Base-by-base conservation (phyloP, 2,888 invertebrate species). In the Enchytraeus crypticus region DNA sequence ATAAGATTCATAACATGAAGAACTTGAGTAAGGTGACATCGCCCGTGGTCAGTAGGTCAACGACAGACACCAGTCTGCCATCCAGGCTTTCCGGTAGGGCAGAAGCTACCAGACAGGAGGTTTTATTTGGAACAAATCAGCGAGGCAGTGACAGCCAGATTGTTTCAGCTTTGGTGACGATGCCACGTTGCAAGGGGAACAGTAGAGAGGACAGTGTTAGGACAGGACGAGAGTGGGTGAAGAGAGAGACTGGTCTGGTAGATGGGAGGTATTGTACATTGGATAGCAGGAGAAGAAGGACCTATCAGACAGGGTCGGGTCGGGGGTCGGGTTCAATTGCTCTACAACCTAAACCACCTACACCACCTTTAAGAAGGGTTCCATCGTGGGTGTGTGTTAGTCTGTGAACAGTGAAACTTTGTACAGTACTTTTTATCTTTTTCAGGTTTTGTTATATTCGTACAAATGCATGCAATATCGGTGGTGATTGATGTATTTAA, bases 351-450 rank as follows among this genome's bases (percentile, higher is more conserved):
- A 82, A 85, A 66, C 88, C 92, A 0, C 92, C 92, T 18, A 92
- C 92, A 0, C 92, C 92, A 29, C 92, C 92, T 0, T 79, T 92
- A 59, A 92, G 93, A 77, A 84, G 92, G 74, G 90, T 90, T 77
- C 90, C 90, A 3, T 89, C 89, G 72, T 92, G 92, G 92, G 92
- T 72, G 29, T 51, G 57, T 21, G 5, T 34, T 18, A 11, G 34
- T 34, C 33, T 34, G n/a, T 8, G 27, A 8, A 53, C 53, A 26
- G n/a, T 43, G 14, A 14, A 43, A 49, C 23, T 21, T 18, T 18
- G 51, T 8, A 21, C 51, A 30, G 34, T 57, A 26, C 32, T 27
- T 49, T 29, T 57, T 53, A n/a, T 64, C 23, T 30, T 32, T 34
- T 11, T 29, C 27, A 29, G 27, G 32, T 59, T 5, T n/a, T 47